Base-by-base conservation (phyloP, 2,113 vertebrate genomes). In the Siphamia tubifer region DNA sequence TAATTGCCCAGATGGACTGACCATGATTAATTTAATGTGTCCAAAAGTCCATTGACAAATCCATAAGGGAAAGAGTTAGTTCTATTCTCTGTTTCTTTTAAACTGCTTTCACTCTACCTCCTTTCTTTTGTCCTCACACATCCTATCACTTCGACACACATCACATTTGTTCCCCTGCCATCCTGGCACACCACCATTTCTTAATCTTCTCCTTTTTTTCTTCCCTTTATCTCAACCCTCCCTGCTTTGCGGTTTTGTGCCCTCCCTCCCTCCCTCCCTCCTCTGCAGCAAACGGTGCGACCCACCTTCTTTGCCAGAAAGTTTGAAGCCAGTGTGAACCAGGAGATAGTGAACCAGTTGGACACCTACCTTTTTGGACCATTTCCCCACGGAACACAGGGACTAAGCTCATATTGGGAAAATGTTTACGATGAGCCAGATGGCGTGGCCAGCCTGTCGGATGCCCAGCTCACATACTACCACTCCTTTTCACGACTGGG, bases 261-360 rank as follows among this genome's bases (percentile, higher is more conserved):
- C 52, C 49, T 15, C 6, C 32, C 35, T 2, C 27, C 11, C 4
- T 19, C 21, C 12, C 24, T 21, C 36, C 17, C 53, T 6, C 43
- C 0, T 1, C 61, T 83, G 79, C 92, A 99, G 98, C 98, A 99
- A 94, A 99, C 96, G 0, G 92, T 96, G 55, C 90, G 98, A 58
- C 98, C 98, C 1, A 98, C 97, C 5, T 99, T 99, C 92, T 99
- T 99, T 9, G 98, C 96, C 17, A 94, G 97, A 47, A 99, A 99
- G 89, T 99, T 99, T 12, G 97, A 99, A 74, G 96, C 97, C 0
- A 94, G 96, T 35, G 98, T 99, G 56, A 99, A 98, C 35, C 96
- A 98, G 89, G 98, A 99, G 86, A 93, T 99, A 38, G 94, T 99
- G 2, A 96, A 95, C 73, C 96, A 98, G 85, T 70, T 99, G 92